These are phyloP conservation scores for Platysteira castanea DNA, from an alignment of 2,113 vertebrate species.

Conservation along the genomic window DNA sequence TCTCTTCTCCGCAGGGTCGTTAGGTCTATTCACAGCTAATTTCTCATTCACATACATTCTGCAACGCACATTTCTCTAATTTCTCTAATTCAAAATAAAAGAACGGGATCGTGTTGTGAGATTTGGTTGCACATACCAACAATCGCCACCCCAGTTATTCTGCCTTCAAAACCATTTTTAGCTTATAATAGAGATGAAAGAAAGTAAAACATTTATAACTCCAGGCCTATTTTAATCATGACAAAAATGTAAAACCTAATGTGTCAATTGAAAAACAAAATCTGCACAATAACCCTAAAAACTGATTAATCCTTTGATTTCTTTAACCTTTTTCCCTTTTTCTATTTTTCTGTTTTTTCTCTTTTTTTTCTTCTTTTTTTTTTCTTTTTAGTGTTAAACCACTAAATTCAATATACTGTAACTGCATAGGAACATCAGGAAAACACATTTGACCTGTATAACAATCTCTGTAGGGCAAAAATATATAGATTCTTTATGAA, in stretches of 20 bases:
- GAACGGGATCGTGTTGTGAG: neutral
- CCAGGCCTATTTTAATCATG: conserved; percentile 49
- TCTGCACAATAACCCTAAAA: conserved; percentile 56
- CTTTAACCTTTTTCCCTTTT: conserved; percentile 62
- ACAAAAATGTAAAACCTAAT: conserved; percentile 44
- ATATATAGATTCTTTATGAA: conserved; percentile 83
- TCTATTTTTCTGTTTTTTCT: neutral
- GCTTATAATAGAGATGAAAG: conserved; percentile 26
- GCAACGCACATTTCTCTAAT: conserved; percentile 21
- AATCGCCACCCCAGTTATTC: neutral
- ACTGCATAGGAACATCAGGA: conserved; percentile 80
- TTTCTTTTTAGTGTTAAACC: conserved; percentile 67
- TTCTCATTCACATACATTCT: conserved; percentile 24
- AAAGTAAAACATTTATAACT: conserved; percentile 40
- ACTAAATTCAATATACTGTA: conserved; percentile 73
- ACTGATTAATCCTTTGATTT: conserved; percentile 48
- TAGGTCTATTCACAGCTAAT: conserved; percentile 18
- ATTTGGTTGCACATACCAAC: neutral
- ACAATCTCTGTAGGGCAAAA: conserved; percentile 83
- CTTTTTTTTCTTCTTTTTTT: neutral
- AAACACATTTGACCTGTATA: conserved; percentile 78
- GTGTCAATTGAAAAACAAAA: conserved; percentile 63
- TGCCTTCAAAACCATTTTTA: conserved; percentile 46
- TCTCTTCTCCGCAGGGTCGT: conserved; percentile 25
- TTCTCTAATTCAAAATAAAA: conserved; percentile 31